Evolutionary conservation across 2,888 invertebrate species (phyloP).

Genomic region (Ephialtes manifestator): DNA sequence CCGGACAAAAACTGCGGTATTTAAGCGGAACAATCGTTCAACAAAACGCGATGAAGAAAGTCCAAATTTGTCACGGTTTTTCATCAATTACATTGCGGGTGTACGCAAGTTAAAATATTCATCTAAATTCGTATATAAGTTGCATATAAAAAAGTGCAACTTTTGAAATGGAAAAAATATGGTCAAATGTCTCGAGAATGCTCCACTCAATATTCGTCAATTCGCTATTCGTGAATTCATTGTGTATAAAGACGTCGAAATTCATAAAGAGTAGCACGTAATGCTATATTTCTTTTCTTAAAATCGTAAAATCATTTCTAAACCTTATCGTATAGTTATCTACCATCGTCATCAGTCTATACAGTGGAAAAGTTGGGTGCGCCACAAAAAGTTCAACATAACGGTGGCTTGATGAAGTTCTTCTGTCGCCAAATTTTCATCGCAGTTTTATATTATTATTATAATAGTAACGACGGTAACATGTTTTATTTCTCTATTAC

Average conservation of each 20-base stretch:
- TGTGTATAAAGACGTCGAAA: background rate
- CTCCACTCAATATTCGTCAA: slow-evolving; percentile 3
- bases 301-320: slow-evolving; percentile 40
- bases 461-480: slow-evolving; percentile 28
- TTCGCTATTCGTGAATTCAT: slow-evolving; percentile 31
- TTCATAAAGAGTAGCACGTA: slow-evolving; percentile 17
- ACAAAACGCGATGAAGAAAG: slow-evolving; percentile 20
- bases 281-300: slow-evolving; percentile 26
- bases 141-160: slow-evolving; percentile 1
- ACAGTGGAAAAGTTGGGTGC: slow-evolving; percentile 79
- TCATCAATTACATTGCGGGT: background rate
- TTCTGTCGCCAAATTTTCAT: slow-evolving; percentile 20
- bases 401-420: slow-evolving; percentile 10
- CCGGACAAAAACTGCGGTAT: background rate
- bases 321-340: slow-evolving; percentile 64
- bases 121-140: slow-evolving; percentile 14
- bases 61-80: slow-evolving; percentile 9
- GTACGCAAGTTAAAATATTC: slow-evolving; percentile 12
- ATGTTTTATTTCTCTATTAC: slow-evolving; percentile 9
- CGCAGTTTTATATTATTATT: slow-evolving; percentile 30
- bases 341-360: slow-evolving; percentile 78
- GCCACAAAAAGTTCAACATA: slow-evolving; percentile 74
- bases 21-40: slow-evolving; percentile 2
- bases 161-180: slow-evolving; percentile 5
- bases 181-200: slow-evolving; percentile 9